Conservation (phyloP, 1,140 invertebrate genomes). For the Triops cancriformis region DNA sequence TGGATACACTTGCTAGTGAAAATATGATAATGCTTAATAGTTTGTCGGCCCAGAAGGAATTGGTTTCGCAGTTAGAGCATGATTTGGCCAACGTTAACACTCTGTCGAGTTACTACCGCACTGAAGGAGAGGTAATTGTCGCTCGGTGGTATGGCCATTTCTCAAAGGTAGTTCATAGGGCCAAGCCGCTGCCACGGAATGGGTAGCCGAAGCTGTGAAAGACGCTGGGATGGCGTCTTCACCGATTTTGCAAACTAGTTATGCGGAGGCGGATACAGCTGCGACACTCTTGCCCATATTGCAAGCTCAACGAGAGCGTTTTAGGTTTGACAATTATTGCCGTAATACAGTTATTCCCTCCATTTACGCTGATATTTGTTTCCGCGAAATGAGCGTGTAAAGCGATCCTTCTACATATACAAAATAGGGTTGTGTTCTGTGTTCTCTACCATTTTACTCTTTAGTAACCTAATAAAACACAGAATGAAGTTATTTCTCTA, state of each 20-base stretch:
- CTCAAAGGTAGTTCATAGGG: slow-evolving; percentile 27
- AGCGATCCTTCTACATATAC: too few species aligned
- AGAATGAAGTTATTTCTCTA: too few species aligned
- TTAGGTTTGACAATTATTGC: slow-evolving; percentile 30
- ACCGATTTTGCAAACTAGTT: not conserved
- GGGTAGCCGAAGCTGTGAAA: slow-evolving; percentile 26
- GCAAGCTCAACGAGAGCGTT: slow-evolving; percentile 43
- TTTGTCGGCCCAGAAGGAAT: slow-evolving; percentile 37
- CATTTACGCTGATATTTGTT: too few species aligned
- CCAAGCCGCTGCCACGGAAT: slow-evolving; percentile 24
- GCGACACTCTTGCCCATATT: slow-evolving; percentile 42
- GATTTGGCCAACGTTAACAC: slow-evolving; percentile 44
- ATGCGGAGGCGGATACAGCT: slow-evolving; percentile 32
- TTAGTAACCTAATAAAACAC: too few species aligned
- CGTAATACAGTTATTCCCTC: too few species aligned
- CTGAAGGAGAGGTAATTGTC: slow-evolving; percentile 40
- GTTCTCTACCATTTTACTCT: too few species aligned
- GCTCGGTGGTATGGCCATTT: slow-evolving; percentile 28
- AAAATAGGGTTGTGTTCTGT: too few species aligned
- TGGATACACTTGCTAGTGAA: not conserved
- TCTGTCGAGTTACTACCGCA: slow-evolving; percentile 42
- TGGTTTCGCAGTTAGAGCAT: slow-evolving; percentile 43
- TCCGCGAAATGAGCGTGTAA: too few species aligned
- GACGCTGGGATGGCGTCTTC: slow-evolving; percentile 12
- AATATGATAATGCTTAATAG: not conserved